Evolutionary conservation across 2,113 vertebrate genomes (phyloP), one percentile per base, ranked within the genome.

Genomic region (Malurus cyaneus): DNA sequence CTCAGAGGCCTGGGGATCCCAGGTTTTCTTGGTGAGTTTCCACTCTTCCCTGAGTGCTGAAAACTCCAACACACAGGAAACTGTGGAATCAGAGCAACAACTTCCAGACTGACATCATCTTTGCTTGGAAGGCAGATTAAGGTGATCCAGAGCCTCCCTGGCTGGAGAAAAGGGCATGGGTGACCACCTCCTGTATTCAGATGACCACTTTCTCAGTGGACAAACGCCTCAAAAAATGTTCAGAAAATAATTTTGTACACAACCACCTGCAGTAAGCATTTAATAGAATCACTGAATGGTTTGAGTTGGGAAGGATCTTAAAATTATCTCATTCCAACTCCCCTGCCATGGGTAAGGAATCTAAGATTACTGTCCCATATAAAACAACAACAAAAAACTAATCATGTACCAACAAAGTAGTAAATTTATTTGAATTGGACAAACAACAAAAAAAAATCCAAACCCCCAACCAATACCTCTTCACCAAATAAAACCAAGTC

Each of bases 401-500:
- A 24, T 31, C 0, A 0, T 14, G 3, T 41, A 26, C 14, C 26
- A 72, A 73, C 29, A 23, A 60, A 61, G 3, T 26, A 50, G 7
- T 24, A 44, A 32, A 21, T 59, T 67, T 36, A 31, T n/a, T 79
- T 54, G 20, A 94, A 59, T 31, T 67, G 24, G 17, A 16, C 12
- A 59, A 57, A 2, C 10, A 66, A 57, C 4, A 50, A 25, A 21
- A 31, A 16, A 53, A 89, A 62, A 28, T 47, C 5, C 16, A 64
- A 46, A 14, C 2, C 6, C 15, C 4, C 8, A n/a, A 31, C 8
- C 15, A 64, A 11, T 2, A 18, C 1, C 6, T 18, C 14, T 5
- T 5, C 9, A 14, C 7, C 5, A 69, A 66, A 39, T 49, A 34
- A 41, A 83, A 64, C 0, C 10, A 46, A 52, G 5, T 29, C 5